These are phyloP conservation scores for Latrodectus hesperus DNA, from an alignment of 2,888 invertebrate genomes.

Conservation along the genomic window DNA sequence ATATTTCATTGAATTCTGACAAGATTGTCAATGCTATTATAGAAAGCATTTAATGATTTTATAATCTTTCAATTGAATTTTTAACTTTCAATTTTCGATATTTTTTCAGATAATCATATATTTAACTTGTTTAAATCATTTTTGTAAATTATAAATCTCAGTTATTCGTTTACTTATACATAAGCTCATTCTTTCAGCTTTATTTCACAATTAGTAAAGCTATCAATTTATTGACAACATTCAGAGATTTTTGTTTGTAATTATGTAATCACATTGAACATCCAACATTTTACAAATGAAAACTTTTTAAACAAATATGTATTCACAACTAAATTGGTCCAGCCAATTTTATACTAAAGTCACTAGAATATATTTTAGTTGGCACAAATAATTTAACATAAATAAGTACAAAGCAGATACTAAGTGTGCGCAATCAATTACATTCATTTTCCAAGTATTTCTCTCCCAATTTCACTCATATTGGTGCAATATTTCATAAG, in stretches of 20 bases:
- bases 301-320: slow-evolving; percentile 9
- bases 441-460: not conserved
- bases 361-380: slow-evolving; percentile 46
- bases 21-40: slow-evolving; percentile 64
- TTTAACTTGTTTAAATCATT: not conserved
- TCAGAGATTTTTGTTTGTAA: not conserved
- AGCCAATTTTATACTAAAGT: slow-evolving; percentile 52
- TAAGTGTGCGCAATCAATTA: slow-evolving; percentile 55
- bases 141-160: not conserved
- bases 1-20: slow-evolving; percentile 57
- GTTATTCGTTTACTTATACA: slow-evolving; percentile 13
- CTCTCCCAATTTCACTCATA: slow-evolving; percentile 10
- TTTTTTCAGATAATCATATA: not conserved
- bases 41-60: slow-evolving; percentile 7
- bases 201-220: slow-evolving; percentile 5
- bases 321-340: slow-evolving; percentile 56
- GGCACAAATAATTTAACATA: slow-evolving; percentile 68
- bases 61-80: not conserved
- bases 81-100: not conserved
- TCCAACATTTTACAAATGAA: not conserved
- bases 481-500: slow-evolving; percentile 44
- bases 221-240: not conserved
- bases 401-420: slow-evolving; percentile 62
- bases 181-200: slow-evolving; percentile 52
- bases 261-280: not conserved